These are phyloP conservation scores for Eumeta japonica DNA, from an alignment of 1,140 invertebrate species.

Conservation along the genomic window DNA sequence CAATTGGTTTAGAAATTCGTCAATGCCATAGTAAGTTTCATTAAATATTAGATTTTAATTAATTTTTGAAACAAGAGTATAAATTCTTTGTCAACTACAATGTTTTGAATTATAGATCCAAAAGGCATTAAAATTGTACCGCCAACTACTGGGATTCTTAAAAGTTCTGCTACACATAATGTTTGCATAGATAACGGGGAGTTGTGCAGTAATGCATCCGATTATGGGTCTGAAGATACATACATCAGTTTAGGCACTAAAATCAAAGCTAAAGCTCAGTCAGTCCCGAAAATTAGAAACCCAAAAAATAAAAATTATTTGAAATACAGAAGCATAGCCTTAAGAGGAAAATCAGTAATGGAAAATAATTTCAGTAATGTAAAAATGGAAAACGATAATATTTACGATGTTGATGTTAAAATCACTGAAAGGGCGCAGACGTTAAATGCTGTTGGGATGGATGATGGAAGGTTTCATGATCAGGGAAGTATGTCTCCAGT, in stretches of 20 bases:
- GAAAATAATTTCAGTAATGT: slow-evolving; percentile 19
- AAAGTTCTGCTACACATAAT: slow-evolving; percentile 19
- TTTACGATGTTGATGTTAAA: slow-evolving; percentile 42
- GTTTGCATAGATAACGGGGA: slow-evolving; percentile 22
- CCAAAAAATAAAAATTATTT: slow-evolving; percentile 27
- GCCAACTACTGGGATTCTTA: slow-evolving; percentile 35
- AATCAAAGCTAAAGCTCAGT: slow-evolving; percentile 52
- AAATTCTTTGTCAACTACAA: slow-evolving; percentile 9
- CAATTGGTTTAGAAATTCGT: slow-evolving; percentile 36
- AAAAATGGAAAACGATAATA: slow-evolving; percentile 15
- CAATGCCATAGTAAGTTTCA: slow-evolving; percentile 13
- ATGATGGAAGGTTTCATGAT: neutral
- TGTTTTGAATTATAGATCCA: slow-evolving; percentile 9
- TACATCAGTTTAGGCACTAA: slow-evolving; percentile 55
- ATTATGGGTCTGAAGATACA: slow-evolving; percentile 53
- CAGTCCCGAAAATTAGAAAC: slow-evolving; percentile 28
- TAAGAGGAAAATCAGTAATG: slow-evolving; percentile 25
- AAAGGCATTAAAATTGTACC: slow-evolving; percentile 31
- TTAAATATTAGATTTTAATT: slow-evolving; percentile 4
- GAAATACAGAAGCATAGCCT: slow-evolving; percentile 38
- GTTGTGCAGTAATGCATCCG: slow-evolving; percentile 48
- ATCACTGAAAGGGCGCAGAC: slow-evolving; percentile 27
- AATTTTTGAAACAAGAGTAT: slow-evolving; percentile 10
- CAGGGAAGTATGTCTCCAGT: neutral
- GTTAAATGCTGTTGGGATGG: neutral